Base-by-base conservation (phyloP, 2,888 invertebrate species). In the Cremastinae sp. region DNA sequence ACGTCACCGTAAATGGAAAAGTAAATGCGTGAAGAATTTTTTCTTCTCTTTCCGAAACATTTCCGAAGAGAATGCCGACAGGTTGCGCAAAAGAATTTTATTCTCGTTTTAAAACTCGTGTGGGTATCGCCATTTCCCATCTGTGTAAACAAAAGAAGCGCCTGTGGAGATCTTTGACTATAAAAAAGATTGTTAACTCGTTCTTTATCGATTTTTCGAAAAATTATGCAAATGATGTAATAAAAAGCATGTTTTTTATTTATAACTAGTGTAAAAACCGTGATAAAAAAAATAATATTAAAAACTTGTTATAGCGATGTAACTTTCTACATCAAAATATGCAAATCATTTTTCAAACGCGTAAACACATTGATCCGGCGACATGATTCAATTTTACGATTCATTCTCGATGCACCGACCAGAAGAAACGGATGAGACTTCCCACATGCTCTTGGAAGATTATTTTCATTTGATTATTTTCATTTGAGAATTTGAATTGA, bases 401-500 rank as follows among this genome's bases (percentile, higher is more conserved):
- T 49, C 47, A 41, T 16, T 41, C 5, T 41, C 66, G 64, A 53
- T 74, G 65, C 37, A 51, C 12, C 69, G 49, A 75, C 20, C 78
- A 75, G 74, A 80, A 78, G 68, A 41, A 56, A 16, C 28, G 49
- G 51, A 22, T 18, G 76, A 80, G 53, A 69, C 56, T 79, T 79
- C 22, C 75, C 78, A 83, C 80, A 68, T 80, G 81, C 45, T 68
- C 37, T 45, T 35, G 45, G 56, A 10, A 51, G 78, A 72, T 81
- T 82, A 80, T 83, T 82, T 83, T 83, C 72, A 58, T 74, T 79
- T 39, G 39, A 53, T 28, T 47, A 45, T 56, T 59, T 41, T 83
- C 72, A 58, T 74, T 79, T 39, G 39, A 53, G 39, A 53, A 45
- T 56, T 59, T 41, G 47, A 7, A 47, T 22, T 47, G 37, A 37